Evolutionary conservation across 2,797 vertebrate genomes (phyloP).

Genomic region (Myotis vivesi): DNA sequence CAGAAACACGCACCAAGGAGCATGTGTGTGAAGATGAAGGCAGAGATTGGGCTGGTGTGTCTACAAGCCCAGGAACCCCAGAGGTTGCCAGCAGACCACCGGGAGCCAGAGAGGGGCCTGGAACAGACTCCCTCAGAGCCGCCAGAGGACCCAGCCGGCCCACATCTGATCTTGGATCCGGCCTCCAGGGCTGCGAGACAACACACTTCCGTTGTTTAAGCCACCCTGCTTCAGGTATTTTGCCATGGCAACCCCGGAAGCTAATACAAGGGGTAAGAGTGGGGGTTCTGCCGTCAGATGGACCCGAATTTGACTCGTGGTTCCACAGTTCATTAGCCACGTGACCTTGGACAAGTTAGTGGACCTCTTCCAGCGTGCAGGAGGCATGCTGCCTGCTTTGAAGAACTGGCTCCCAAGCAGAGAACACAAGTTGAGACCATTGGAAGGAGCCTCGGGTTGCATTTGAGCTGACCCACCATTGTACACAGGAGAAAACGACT

Average conservation of each 20-base stretch:
- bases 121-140: background rate
- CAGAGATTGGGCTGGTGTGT: background rate
- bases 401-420: background rate
- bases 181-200: background rate
- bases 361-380: background rate
- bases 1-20: background rate
- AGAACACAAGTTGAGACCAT: background rate
- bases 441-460: background rate
- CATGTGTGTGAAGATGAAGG: background rate
- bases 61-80: background rate
- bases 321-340: background rate
- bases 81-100: background rate
- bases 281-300: background rate
- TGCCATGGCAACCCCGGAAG: background rate
- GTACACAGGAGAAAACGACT: background rate
- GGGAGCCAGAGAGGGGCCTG: background rate
- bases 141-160: background rate
- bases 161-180: background rate
- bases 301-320: background rate
- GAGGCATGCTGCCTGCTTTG: background rate
- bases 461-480: background rate
- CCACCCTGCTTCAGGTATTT: rapidly evolving
- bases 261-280: rapidly evolving
- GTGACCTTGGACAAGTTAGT: background rate
- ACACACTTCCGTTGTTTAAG: background rate